Evolutionary conservation across 2,113 vertebrate genomes (phyloP).

Genomic region (Gallinago undulata): DNA sequence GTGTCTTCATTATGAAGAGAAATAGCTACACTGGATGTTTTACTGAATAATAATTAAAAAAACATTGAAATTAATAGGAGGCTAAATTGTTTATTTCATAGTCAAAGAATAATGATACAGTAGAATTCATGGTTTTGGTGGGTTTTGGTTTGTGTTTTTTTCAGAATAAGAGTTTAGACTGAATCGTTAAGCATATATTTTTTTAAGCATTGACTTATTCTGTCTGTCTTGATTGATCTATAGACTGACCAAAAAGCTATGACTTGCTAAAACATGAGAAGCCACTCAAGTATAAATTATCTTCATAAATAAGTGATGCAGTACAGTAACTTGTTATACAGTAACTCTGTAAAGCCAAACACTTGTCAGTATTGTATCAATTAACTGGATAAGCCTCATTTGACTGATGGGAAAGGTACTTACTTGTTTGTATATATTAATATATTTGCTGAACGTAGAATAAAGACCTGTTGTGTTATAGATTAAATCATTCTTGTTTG

Average conservation of each 20-base stretch:
- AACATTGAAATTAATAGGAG: not conserved
- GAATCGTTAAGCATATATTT: not conserved
- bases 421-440: not conserved
- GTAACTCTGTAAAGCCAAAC: not conserved
- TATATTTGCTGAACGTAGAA: not conserved
- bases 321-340: not conserved
- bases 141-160: not conserved
- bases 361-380: not conserved
- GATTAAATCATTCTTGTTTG: not conserved
- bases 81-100: not conserved
- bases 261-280: not conserved
- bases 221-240: not conserved
- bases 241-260: not conserved
- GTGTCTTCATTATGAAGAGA: not conserved
- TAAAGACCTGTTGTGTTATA: not conserved
- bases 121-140: not conserved
- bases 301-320: constrained; percentile 10
- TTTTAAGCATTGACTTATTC: not conserved
- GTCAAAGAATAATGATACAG: not conserved
- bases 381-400: not conserved
- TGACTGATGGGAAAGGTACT: not conserved
- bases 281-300: not conserved
- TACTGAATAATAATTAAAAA: not conserved
- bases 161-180: not conserved
- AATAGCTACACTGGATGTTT: not conserved